These are phyloP conservation scores for Smithornis capensis DNA, from an alignment of 2,113 vertebrate species.

Conservation along the genomic window DNA sequence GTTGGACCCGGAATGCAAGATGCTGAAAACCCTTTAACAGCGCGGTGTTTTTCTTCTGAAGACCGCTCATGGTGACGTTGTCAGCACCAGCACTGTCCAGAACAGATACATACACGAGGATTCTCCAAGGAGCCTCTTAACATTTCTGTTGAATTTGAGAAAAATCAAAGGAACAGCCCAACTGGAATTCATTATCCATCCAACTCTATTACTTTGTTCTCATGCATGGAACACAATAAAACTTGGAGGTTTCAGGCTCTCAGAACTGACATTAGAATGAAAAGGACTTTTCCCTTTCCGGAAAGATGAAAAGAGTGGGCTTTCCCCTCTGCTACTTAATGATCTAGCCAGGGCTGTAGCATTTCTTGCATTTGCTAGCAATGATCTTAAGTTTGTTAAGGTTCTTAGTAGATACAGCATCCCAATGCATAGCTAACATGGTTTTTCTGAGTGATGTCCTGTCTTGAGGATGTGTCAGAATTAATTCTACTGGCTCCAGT, in stretches of 20 bases:
- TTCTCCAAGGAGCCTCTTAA: not conserved
- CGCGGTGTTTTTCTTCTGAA: not conserved
- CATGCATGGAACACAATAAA: not conserved
- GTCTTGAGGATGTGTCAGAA: not conserved
- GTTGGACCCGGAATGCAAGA: not conserved
- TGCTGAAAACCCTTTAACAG: not conserved
- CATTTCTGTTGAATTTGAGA: not conserved
- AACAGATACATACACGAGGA: not conserved
- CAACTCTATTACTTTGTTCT: not conserved
- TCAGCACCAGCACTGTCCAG: not conserved
- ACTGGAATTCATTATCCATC: not conserved
- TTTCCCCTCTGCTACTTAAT: not conserved
- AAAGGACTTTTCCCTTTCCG: not conserved
- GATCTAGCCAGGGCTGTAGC: not conserved
- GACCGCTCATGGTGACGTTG: not conserved
- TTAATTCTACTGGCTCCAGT: not conserved
- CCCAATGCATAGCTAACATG: rapidly evolving
- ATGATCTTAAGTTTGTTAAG: not conserved
- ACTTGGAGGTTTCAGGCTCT: not conserved
- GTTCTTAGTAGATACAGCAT: not conserved
- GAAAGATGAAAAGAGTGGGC: not conserved
- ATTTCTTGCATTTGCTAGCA: not conserved
- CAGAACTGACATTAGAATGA: not conserved
- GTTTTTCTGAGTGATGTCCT: not conserved
- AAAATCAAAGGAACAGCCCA: not conserved